phyloP scores from a whole-genome alignment of 2,888 invertebrate genomes.

The Ophion ellenae region DNA sequence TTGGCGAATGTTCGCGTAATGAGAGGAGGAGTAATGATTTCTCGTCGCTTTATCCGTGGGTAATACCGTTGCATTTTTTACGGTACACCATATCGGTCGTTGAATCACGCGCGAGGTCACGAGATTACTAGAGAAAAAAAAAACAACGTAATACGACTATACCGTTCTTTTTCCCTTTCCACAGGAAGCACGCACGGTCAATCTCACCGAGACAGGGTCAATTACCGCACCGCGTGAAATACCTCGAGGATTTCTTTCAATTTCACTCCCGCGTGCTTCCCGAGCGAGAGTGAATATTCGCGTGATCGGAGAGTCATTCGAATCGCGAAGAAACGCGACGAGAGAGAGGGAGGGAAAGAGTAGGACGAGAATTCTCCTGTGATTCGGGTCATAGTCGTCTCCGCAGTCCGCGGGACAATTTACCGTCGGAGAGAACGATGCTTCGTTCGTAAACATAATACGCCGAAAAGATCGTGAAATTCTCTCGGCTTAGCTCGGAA shows the following conservation, averaged over 20 bases:
- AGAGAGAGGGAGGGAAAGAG: constrained; percentile 11
- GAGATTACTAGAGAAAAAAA: constrained; percentile 4
- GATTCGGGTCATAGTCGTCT: constrained; percentile 63
- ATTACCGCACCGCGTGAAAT: constrained; percentile 26
- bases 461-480: constrained; percentile 18
- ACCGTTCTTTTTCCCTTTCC: constrained; percentile 28
- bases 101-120: constrained; percentile 32
- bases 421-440: constrained; percentile 21
- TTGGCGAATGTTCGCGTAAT: constrained; percentile 26
- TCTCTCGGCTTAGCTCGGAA: constrained; percentile 2
- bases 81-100: not conserved
- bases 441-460: constrained; percentile 20
- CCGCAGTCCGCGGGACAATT: constrained; percentile 20
- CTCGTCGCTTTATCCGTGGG: not conserved
- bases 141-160: constrained; percentile 8
- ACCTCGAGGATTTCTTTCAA: constrained; percentile 6
- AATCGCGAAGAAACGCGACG: constrained; percentile 22
- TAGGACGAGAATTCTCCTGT: constrained; percentile 39
- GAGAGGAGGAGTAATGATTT: not conserved
- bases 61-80: not conserved
- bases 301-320: constrained; percentile 25
- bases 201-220: constrained; percentile 35
- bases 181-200: constrained; percentile 44
- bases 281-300: constrained; percentile 36
- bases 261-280: constrained; percentile 24